Evolutionary conservation across 2,113 vertebrate genomes (phyloP), one percentile per base, ranked within the genome.

Genomic region (Sminthopsis crassicaudata): DNA sequence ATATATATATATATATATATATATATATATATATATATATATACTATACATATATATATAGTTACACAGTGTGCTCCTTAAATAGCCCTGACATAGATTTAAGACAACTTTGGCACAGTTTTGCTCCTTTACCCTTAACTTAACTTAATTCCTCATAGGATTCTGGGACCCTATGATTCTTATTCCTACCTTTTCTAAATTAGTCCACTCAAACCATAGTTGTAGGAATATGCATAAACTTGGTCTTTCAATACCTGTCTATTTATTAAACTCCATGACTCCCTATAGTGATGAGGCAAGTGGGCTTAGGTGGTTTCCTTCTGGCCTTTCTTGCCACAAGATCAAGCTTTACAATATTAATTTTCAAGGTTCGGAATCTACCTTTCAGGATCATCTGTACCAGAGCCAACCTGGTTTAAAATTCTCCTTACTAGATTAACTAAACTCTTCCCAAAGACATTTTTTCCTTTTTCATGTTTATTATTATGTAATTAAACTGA

Each of bases 131-230:
- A 42, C 19, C 67, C 67, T 76, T 76, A 76, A 76, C 36, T n/a
- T n/a, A n/a, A n/a, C n/a, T n/a, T n/a, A n/a, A n/a, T n/a, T n/a
- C n/a, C n/a, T n/a, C n/a, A n/a, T n/a, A n/a, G n/a, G n/a, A n/a
- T n/a, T n/a, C 52, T 26, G 14, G 2, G 14, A 53, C 30, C 27
- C 27, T 89, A 3, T 14, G 52, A 84, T 84, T 84, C n/a, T 84
- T 42, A 42, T 42, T 67, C 16, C 92, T 95, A 94, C 36, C 90
- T 94, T 93, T 55, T 93, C 93, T 42, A 76, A 30, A 91, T 94
- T 55, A 89, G 57, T 48, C n/a, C 84, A 89, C 53, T 94, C 36
- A 90, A 8, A 0, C 9, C n/a, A 19, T 0, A 67, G 89, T 9
- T 42, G 42, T 2, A 3, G 11, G 23, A 1, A 24, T 90, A 36